Percentiles rank a stretch among this genome's conserved stretches.
phyloP scores from a whole-genome alignment of 2,797 vertebrate species.

The Staurois parvus region DNA sequence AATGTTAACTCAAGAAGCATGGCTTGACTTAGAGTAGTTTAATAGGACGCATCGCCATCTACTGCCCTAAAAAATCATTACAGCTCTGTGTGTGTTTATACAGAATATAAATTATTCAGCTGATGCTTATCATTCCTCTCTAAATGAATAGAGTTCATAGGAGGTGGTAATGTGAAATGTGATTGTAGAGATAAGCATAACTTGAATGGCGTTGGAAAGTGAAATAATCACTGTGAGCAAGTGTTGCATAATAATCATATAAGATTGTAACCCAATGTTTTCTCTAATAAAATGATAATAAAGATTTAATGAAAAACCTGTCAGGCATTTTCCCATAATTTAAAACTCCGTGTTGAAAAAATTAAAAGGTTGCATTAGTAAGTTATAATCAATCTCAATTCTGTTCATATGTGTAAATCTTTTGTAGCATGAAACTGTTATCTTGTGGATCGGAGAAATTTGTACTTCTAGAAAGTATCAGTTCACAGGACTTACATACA shows the following conservation, averaged over 20 bases:
- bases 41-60: constrained; percentile 43
- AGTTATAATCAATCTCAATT: neutral
- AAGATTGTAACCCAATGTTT: neutral
- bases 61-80: neutral
- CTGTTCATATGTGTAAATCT: neutral
- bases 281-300: neutral
- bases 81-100: neutral
- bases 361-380: neutral
- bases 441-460: too few species aligned
- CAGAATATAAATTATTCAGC: neutral
- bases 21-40: neutral
- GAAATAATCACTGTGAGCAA: neutral
- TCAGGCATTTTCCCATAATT: neutral
- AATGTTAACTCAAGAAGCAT: neutral
- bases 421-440: too few species aligned
- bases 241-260: neutral
- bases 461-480: too few species aligned
- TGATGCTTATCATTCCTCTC: neutral
- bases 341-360: neutral
- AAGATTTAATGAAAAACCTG: neutral
- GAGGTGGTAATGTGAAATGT: neutral
- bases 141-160: neutral
- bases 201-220: neutral
- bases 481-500: too few species aligned
- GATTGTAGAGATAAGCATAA: neutral